Percentiles rank a stretch among this genome's conserved stretches.
Evolutionary conservation across 2,797 vertebrate species (phyloP).

Genomic region (Sitta carolinensis): DNA sequence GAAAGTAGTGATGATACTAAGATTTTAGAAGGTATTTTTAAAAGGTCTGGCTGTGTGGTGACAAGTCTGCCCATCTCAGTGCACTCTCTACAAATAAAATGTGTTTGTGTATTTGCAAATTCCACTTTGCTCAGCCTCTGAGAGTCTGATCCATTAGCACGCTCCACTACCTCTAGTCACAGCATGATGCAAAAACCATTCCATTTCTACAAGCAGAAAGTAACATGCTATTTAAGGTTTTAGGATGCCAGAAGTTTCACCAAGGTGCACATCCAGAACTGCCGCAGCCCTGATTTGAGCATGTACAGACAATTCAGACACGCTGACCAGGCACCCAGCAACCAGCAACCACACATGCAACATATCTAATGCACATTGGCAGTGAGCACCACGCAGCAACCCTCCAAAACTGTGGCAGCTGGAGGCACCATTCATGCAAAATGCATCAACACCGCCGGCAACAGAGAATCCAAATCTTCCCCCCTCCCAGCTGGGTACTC

Average conservation of each 20-base stretch:
- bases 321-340: accelerated
- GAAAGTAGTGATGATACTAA: not conserved
- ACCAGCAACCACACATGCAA: not conserved
- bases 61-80: not conserved
- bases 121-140: not conserved
- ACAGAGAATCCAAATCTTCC: not conserved
- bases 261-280: not conserved
- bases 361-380: accelerated
- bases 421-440: not conserved
- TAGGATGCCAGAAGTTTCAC: not conserved
- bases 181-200: constrained; percentile 26
- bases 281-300: not conserved
- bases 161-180: not conserved
- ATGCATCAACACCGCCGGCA: not conserved
- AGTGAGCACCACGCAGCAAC: not conserved
- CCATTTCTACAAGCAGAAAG: not conserved
- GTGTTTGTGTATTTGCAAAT: not conserved
- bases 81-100: not conserved
- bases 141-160: not conserved
- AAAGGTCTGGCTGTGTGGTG: not conserved
- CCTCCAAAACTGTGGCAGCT: accelerated
- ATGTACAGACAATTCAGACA: not conserved
- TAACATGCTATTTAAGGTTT: not conserved
- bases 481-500: not conserved
- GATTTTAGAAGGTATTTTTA: not conserved